Conservation (phyloP, 2,113 vertebrate species). For the Gopherus flavomarginatus region DNA sequence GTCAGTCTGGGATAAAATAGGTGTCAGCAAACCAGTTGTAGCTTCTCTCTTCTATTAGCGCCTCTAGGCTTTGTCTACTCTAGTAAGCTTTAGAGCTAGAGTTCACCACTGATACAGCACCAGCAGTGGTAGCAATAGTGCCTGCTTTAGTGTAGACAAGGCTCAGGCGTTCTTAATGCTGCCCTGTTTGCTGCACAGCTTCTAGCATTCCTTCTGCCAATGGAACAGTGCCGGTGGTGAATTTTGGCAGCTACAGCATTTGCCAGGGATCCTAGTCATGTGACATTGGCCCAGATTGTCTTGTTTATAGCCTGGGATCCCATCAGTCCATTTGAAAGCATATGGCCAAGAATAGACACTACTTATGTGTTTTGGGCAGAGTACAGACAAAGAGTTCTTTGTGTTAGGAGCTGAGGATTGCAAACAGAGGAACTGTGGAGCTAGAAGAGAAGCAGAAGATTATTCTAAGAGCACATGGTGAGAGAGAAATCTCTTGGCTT, state of each 20-base stretch:
- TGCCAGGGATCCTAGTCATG: background rate
- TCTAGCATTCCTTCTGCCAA: background rate
- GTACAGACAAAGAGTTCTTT: slow-evolving; percentile 57
- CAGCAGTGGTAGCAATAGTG: background rate
- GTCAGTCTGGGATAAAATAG: background rate
- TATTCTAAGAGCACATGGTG: slow-evolving; percentile 20
- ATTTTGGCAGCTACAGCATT: slow-evolving; percentile 20
- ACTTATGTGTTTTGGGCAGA: slow-evolving; percentile 32
- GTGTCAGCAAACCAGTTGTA: background rate
- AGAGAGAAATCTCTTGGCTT: slow-evolving; percentile 4
- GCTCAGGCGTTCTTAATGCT: background rate
- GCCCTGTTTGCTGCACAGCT: background rate
- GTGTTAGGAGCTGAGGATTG: slow-evolving; percentile 42
- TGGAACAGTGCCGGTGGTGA: background rate
- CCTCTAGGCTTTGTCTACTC: background rate
- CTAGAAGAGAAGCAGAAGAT: slow-evolving; percentile 28
- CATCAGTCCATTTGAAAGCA: background rate
- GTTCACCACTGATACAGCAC: rapidly evolving
- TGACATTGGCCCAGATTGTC: background rate
- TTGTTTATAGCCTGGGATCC: slow-evolving; percentile 30
- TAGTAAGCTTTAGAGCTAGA: background rate
- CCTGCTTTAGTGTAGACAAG: background rate
- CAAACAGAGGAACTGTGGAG: slow-evolving; percentile 63
- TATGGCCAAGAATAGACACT: background rate
- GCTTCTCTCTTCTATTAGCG: background rate